Evolutionary conservation across 1,140 invertebrate genomes (phyloP).

Genomic region (Musca domestica): DNA sequence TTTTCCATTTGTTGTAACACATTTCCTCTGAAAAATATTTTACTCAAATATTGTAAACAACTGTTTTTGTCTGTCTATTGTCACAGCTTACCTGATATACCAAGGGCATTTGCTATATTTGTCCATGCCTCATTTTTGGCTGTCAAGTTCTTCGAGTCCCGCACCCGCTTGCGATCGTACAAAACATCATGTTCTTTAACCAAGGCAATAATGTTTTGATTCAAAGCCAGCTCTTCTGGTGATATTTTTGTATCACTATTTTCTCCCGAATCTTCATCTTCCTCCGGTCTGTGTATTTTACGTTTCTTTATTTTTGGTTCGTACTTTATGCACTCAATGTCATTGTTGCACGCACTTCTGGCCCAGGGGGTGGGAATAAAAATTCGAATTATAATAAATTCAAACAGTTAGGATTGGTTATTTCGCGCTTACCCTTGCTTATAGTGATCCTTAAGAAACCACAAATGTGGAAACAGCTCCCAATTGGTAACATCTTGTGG

Average conservation of each 20-base stretch:
- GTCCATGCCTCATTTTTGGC: slow-evolving; percentile 47
- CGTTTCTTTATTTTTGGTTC: slow-evolving; percentile 33
- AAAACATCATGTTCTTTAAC: slow-evolving; percentile 44
- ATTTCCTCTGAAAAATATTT: slow-evolving; percentile 45
- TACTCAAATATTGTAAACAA: no score
- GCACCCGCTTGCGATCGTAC: slow-evolving; percentile 42
- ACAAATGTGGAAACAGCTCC: slow-evolving; percentile 45
- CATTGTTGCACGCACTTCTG: neutral
- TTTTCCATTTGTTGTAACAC: slow-evolving; percentile 49
- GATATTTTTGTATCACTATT: slow-evolving; percentile 6
- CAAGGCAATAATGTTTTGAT: slow-evolving; percentile 40
- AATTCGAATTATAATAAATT: neutral
- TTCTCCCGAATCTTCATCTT: neutral
- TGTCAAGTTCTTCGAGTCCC: slow-evolving; percentile 46
- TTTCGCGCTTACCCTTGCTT: slow-evolving; percentile 36
- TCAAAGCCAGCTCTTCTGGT: slow-evolving; percentile 28
- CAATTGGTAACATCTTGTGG: slow-evolving; percentile 41
- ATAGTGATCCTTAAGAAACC: slow-evolving; percentile 47
- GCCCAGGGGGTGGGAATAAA: neutral
- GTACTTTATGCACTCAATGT: slow-evolving; percentile 32
- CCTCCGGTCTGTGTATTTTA: neutral
- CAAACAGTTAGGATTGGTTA: neutral
- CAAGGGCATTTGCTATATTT: slow-evolving; percentile 38
- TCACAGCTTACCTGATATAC: slow-evolving; percentile 39
- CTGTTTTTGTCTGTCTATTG: no score